Base-by-base conservation (phyloP, 2,113 vertebrate species). In the Hydropotes inermis region DNA sequence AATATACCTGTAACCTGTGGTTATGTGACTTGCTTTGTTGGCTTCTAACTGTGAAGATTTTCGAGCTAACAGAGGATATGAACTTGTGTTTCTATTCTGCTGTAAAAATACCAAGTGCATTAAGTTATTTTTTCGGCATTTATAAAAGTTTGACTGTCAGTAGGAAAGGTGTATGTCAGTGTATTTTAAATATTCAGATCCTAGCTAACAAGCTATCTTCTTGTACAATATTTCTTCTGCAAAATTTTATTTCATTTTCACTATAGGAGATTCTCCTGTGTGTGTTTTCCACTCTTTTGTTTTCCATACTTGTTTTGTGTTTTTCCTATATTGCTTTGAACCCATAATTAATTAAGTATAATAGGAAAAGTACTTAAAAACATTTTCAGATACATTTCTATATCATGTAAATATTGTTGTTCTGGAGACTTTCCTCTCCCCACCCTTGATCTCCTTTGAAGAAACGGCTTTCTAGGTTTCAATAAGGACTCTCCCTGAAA, bases 1-100 rank as follows among this genome's bases (percentile, higher is more conserved):
- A 94, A 23, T 58, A 55, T 15, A 83, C 57, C 61, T 67, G 16
- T 67, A 92, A 94, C 84, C 89, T 91, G 23, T 30, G 58, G 43
- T 97, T 95, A 96, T 87, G n/a, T 79, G 95, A 50, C 93, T 96
- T 87, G 82, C 58, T 88, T 90, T 88, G 52, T 84, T 97, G 55
- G 16, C 19, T 82, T 91, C n/a, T 78, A 43, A 81, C 84, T 87
- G 23, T 27, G 58, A 93, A 87, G 78, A 78, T 87, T 86, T 55
- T 93, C 54, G 91, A 86, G 6, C 30, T 81, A 74, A 94, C 60
- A 76, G 85, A 96, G 17, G 25, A 90, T 55, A 85, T 61, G 74
- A 23, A 87, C 36, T 89, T 90, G 8, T 14, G 33, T 87, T 60
- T 89, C 54, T 83, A 39, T 83, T 93, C n/a, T 81, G 13, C 55